Conservation (phyloP, 2,797 vertebrate genomes). For the Rhinophrynus dorsalis region DNA sequence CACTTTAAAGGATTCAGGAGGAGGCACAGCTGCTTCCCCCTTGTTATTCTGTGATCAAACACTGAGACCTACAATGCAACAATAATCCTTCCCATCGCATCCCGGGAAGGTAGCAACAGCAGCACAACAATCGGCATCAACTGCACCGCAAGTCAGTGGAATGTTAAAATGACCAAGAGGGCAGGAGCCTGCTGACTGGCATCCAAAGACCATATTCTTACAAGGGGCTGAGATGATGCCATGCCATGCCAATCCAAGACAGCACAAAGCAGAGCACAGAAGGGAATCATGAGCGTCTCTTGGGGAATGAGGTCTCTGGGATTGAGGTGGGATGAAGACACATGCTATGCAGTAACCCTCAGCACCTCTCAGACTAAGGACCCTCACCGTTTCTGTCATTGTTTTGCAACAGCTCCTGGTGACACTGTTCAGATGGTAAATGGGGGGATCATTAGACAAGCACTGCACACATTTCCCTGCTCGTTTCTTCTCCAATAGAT, state of each 20-base stretch:
- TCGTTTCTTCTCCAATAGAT: too few relatives aligned
- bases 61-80: constrained; percentile 55
- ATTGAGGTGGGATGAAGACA: constrained; percentile 50
- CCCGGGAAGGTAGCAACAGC: constrained; percentile 65
- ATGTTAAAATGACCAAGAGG: constrained; percentile 51
- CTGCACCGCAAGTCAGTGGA: constrained; percentile 54
- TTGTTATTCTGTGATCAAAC: constrained; percentile 54
- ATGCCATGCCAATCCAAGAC: constrained; percentile 61
- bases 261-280: constrained; percentile 57
- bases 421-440: constrained; percentile 61
- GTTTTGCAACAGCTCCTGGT: constrained; percentile 60
- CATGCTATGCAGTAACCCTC: constrained; percentile 55
- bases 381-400: constrained; percentile 51
- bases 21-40: constrained; percentile 34
- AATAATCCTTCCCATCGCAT: constrained; percentile 61
- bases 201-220: not conserved
- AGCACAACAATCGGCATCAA: constrained; percentile 41
- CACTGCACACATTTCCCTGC: too few relatives aligned
- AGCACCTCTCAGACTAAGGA: constrained; percentile 56
- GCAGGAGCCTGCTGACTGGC: constrained; percentile 13
- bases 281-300: constrained; percentile 38
- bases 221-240: constrained; percentile 61
- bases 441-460: constrained; percentile 62
- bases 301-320: constrained; percentile 51
- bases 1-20: not conserved